phyloP scores from a whole-genome alignment of 2,113 vertebrate species.

The Syrmaticus mikado region DNA sequence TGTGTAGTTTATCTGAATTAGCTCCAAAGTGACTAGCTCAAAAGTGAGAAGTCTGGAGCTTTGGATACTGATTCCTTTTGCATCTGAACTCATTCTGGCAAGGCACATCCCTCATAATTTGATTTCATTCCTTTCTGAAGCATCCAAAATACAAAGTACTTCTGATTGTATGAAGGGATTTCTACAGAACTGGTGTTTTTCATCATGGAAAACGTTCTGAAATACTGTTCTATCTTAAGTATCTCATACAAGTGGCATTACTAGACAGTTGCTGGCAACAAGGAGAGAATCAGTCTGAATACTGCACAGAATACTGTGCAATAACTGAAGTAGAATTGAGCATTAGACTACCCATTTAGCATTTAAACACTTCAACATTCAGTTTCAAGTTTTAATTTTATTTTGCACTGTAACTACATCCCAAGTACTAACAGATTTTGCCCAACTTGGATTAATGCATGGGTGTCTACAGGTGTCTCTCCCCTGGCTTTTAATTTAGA shows the following conservation, averaged over 20 bases:
- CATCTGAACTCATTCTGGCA: not conserved
- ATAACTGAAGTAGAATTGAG: not conserved
- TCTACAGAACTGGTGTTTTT: not conserved
- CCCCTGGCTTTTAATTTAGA: not conserved
- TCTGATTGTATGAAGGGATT: not conserved
- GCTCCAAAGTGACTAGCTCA: not conserved
- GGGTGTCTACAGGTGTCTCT: not conserved
- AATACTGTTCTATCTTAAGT: not conserved
- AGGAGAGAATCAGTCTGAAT: not conserved
- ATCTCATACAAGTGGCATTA: not conserved
- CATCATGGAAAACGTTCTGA: not conserved
- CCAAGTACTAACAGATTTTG: not conserved
- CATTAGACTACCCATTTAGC: not conserved
- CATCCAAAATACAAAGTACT: not conserved
- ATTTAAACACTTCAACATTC: not conserved
- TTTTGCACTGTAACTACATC: not conserved
- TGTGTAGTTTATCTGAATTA: not conserved
- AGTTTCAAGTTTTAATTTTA: not conserved
- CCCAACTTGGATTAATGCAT: not conserved
- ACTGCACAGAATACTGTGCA: not conserved
- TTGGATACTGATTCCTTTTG: not conserved
- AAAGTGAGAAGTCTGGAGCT: not conserved
- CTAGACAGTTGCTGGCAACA: not conserved
- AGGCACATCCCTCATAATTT: accelerated
- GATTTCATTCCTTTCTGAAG: not conserved